A percentile compares a stretch with the other conserved stretches of the same genome.
phyloP scores from a whole-genome alignment of 2,797 vertebrate species.

The Ctenochaetus hawaiiensis region DNA sequence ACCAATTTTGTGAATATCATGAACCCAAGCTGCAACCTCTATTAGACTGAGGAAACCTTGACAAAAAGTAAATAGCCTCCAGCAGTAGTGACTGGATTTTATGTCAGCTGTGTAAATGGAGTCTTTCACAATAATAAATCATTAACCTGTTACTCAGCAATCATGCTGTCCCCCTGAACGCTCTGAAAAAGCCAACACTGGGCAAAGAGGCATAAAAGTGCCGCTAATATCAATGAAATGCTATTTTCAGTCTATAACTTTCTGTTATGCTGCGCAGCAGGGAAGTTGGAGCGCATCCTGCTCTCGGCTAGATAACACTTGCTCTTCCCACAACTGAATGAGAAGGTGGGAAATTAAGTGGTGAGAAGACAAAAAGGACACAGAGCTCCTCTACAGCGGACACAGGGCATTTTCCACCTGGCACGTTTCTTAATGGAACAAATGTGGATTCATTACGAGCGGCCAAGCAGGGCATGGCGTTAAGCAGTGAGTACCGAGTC shows the following conservation, averaged over 20 bases:
- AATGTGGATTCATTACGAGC: conserved; percentile 63
- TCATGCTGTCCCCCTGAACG: conserved; percentile 7
- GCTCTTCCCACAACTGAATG: conserved; percentile 73
- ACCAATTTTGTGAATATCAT: conserved; percentile 39
- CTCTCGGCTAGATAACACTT: conserved; percentile 75
- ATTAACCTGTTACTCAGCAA: conserved; percentile 66
- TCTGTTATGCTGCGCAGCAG: conserved; percentile 58
- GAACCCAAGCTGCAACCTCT: conserved; percentile 24
- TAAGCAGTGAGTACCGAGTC: conserved; percentile 77
- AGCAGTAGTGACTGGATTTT: conserved; percentile 22
- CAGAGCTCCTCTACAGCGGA: conserved; percentile 52
- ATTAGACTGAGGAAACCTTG: conserved; percentile 35
- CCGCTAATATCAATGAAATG: conserved; percentile 51
- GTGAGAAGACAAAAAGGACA: conserved; percentile 70
- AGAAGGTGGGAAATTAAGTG: conserved; percentile 76
- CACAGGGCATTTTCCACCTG: conserved; percentile 60
- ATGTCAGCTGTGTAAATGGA: conserved; percentile 66
- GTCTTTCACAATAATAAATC: conserved; percentile 75
- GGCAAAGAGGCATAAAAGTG: conserved; percentile 31
- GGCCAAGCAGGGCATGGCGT: conserved; percentile 77
- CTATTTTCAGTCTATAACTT: conserved; percentile 51
- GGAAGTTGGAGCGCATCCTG: conserved; percentile 73
- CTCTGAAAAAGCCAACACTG: background rate
- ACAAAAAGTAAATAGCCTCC: conserved; percentile 50
- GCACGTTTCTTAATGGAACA: conserved; percentile 73